phyloP scores from a whole-genome alignment of 2,113 vertebrate species.

The Gadus chalcogrammus region DNA sequence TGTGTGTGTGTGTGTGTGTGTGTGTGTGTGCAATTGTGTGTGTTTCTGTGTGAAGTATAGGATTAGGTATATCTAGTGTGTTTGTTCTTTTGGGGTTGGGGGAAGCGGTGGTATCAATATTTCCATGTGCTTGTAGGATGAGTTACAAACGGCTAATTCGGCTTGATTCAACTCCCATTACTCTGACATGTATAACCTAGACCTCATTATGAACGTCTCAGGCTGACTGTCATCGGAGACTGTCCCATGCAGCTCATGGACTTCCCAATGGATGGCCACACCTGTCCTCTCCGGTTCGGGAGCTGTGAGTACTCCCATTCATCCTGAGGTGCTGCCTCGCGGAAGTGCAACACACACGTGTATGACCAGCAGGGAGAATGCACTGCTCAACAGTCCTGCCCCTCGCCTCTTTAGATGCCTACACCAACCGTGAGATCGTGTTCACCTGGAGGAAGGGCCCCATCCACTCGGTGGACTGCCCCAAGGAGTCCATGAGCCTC shows the following conservation, averaged over 20 bases:
- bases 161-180: too few species aligned
- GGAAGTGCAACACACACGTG: background rate
- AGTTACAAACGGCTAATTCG: too few species aligned
- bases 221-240: conserved; percentile 73
- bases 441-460: conserved; percentile 78
- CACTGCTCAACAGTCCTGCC: too few species aligned
- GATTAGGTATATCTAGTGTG: background rate
- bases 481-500: conserved; percentile 76
- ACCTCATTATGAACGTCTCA: conserved; percentile 25
- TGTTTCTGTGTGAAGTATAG: background rate
- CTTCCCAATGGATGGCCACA: conserved; percentile 80
- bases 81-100: background rate
- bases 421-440: conserved; percentile 72
- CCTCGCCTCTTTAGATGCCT: conserved; percentile 64
- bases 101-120: too few species aligned
- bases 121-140: too few species aligned
- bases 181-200: too few species aligned
- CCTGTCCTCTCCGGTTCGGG: conserved; percentile 77
- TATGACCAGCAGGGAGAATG: background rate
- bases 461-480: conserved; percentile 69
- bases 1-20: conserved; percentile 1
- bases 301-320: conserved; percentile 69
- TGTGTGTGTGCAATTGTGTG: background rate
- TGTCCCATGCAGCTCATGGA: conserved; percentile 76
- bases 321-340: background rate